phyloP scores from a whole-genome alignment of 2,888 invertebrate species.

The Callimorpha dominula region DNA sequence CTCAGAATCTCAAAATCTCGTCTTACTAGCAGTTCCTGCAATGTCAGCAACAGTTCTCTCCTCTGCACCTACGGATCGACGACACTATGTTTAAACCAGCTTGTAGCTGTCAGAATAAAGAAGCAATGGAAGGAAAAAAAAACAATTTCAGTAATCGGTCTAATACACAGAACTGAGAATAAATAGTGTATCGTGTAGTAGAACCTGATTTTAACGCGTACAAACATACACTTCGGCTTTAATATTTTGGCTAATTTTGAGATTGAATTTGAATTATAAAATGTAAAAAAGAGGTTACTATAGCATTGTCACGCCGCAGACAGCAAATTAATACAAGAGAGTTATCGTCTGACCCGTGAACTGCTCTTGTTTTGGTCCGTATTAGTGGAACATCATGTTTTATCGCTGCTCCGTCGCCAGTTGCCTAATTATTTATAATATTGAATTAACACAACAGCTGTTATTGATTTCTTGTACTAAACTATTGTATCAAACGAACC shows the following conservation, averaged over 20 bases:
- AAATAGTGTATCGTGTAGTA: too few relatives aligned
- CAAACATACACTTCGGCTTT: background rate
- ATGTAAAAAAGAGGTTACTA: conserved; percentile 22
- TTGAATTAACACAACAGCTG: conserved; percentile 43
- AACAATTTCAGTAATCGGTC: too few relatives aligned
- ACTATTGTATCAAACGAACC: conserved; percentile 8
- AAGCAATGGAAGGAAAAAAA: too few relatives aligned
- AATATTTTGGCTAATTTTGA: background rate
- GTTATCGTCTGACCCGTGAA: conserved; percentile 69
- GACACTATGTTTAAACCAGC: too few relatives aligned
- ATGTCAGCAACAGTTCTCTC: too few relatives aligned
- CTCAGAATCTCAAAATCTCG: too few relatives aligned
- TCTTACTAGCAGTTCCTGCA: too few relatives aligned
- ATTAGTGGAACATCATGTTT: conserved; percentile 62
- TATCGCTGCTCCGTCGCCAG: conserved; percentile 48
- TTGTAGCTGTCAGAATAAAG: too few relatives aligned
- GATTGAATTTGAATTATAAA: background rate
- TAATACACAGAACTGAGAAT: too few relatives aligned
- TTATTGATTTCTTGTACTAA: conserved; percentile 38
- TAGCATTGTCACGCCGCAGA: conserved; percentile 39
- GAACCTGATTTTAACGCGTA: background rate
- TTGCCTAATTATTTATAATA: conserved; percentile 55
- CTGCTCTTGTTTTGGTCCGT: conserved; percentile 67
- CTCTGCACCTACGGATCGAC: too few relatives aligned
- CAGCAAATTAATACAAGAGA: conserved; percentile 76